Percentiles rank a stretch among this genome's conserved stretches.
Evolutionary conservation across 2,888 invertebrate genomes (phyloP).

Genomic region (Drosophila silvestris): DNA sequence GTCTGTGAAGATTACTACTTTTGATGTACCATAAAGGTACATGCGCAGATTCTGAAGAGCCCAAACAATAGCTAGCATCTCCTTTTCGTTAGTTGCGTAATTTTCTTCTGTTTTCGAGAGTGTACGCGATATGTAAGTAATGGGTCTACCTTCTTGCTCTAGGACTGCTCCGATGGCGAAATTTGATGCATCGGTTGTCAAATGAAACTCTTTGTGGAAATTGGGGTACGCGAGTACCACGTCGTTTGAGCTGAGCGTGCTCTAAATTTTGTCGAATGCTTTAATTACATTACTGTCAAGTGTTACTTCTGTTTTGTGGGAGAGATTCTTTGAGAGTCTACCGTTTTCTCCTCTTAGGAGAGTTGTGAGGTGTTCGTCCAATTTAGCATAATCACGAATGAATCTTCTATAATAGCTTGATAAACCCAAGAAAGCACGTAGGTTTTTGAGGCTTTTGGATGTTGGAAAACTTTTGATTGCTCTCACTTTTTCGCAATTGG

Average conservation of each 20-base stretch:
- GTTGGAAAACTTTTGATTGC: too few species aligned
- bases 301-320: conserved; percentile 3
- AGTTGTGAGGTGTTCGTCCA: too few species aligned
- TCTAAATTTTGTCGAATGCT: conserved; percentile 14
- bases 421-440: too few species aligned
- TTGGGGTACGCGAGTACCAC: too few species aligned
- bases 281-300: background rate
- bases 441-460: too few species aligned
- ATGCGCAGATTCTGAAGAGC: background rate
- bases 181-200: conserved; percentile 10
- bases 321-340: conserved; percentile 15
- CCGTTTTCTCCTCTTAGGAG: too few species aligned
- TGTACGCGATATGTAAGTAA: conserved; percentile 1
- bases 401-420: too few species aligned
- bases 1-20: too few species aligned
- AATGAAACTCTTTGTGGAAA: too few species aligned
- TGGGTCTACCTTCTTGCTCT: conserved; percentile 5
- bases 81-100: background rate
- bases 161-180: conserved; percentile 10
- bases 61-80: background rate
- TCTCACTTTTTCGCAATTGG: conserved; percentile 10
- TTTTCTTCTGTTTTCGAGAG: background rate
- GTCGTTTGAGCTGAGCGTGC: conserved; percentile 20
- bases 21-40: too few species aligned
- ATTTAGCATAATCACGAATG: too few species aligned